Base-by-base conservation (phyloP, 2,797 vertebrate genomes). In the Danio kyathit region DNA sequence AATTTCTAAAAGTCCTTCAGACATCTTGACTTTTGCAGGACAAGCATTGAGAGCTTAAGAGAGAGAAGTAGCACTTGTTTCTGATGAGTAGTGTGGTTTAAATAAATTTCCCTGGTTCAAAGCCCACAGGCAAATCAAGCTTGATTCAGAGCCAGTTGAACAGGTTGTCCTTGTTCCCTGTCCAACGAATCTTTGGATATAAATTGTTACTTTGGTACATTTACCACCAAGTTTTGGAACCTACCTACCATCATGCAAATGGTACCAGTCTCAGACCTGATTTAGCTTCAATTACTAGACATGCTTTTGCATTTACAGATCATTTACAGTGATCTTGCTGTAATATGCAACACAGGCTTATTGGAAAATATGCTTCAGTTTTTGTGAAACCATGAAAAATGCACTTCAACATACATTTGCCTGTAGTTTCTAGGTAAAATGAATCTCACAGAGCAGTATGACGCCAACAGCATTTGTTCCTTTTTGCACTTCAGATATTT, bases 21-120 rank as follows among this genome's bases (percentile, higher is more conserved):
- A 73, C 81, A 74, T 82, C 78, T 84, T 86, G 82, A 83, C 84
- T 79, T 83, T 84, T 71, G 43, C 6, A 79, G 64, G 81, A 48
- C 61, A 83, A 49, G 44, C 7, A 4, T 7, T 56, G 63, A 60
- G 51, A 69, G 69, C n/a, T 64, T 29, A 56, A 17, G 61, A 44
- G 76, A 88, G 70, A 83, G 29, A 60, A 49, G 52, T 72, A 71
- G 66, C 78, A 90, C 92, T 87, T 89, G 83, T 82, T 88, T 74
- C 70, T 87, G 75, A 82, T 82, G 83, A 85, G 76, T 40, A 54
- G 66, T 46, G 48, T 79, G 69, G 67, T 44, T 79, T 67, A 83
- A 77, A 73, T 57, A 60, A 78, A 74, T 64, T 74, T 51, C 59
- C 71, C 74, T 48, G 56, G 51, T 79, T 80, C 44, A 52, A 57